These are phyloP conservation scores for Pionites leucogaster DNA, from an alignment of 2,113 vertebrate genomes.

Conservation along the genomic window DNA sequence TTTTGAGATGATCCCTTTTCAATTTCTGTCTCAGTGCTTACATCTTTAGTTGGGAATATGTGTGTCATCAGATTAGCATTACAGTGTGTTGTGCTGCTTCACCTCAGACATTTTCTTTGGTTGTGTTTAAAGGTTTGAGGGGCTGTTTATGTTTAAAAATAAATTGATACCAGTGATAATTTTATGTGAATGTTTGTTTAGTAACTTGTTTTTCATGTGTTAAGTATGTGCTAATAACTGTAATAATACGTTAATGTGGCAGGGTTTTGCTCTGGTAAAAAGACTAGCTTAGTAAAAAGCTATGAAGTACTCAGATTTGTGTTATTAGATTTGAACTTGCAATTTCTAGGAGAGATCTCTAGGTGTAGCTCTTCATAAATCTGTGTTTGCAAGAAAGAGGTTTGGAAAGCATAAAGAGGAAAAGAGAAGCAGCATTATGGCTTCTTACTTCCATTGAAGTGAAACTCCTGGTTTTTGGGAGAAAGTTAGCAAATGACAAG, in stretches of 20 bases:
- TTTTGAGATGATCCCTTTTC: neutral
- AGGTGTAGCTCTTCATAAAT: slow-evolving; percentile 38
- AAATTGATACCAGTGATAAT: neutral
- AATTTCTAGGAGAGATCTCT: neutral
- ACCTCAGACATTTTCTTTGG: neutral
- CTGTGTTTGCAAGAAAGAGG: neutral
- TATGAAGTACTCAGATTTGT: neutral
- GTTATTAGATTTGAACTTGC: neutral
- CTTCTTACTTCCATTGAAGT: neutral
- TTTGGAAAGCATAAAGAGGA: neutral
- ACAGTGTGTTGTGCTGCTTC: neutral
- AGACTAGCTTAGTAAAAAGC: neutral
- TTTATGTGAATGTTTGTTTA: neutral
- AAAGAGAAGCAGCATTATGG: neutral
- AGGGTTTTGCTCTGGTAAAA: neutral
- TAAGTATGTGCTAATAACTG: neutral
- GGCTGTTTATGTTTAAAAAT: neutral
- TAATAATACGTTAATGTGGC: neutral
- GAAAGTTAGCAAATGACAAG: neutral
- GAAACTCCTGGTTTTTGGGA: neutral
- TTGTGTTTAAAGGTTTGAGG: neutral
- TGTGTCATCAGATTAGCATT: neutral
- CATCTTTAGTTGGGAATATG: neutral
- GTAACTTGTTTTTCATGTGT: neutral
- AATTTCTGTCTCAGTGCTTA: neutral